Percentiles rank a stretch among this genome's conserved stretches.
phyloP scores from a whole-genome alignment of 2,888 invertebrate species.

The Brenthis daphne region DNA sequence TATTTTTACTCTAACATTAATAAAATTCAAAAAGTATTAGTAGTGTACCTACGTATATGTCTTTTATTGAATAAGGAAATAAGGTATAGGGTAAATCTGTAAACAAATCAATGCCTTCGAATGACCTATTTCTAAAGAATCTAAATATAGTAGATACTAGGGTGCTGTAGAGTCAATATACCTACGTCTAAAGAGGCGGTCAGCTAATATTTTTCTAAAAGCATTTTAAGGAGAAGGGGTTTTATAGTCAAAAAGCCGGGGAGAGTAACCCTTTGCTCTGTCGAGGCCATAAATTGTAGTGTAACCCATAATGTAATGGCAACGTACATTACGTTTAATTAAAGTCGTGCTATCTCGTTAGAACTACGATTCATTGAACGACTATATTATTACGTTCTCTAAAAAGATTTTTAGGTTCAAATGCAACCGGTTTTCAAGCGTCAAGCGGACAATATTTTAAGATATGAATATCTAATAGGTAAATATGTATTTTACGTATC shows the following conservation, averaged over 20 bases:
- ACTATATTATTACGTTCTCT: neutral
- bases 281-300: constrained; percentile 31
- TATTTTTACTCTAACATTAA: no score
- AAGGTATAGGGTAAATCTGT: no score
- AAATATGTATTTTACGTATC: no score
- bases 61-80: no score
- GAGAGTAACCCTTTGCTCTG: constrained; percentile 29
- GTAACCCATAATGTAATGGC: constrained; percentile 29
- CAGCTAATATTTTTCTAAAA: constrained; percentile 17
- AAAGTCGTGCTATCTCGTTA: constrained; percentile 22
- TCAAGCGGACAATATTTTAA: no score
- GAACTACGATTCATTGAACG: constrained; percentile 18
- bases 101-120: no score
- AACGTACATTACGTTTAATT: constrained; percentile 31
- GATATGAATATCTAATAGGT: no score
- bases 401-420: neutral
- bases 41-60: no score
- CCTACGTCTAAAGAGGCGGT: neutral
- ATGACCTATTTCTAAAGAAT: no score
- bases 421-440: neutral
- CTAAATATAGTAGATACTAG: neutral
- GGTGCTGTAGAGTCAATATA: neutral
- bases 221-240: constrained; percentile 23
- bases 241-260: constrained; percentile 31
- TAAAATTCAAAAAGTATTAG: no score